A percentile compares a stretch with the other conserved stretches of the same genome.
Conservation (phyloP, 2,113 vertebrate species). For the Cyrtonyx montezumae region DNA sequence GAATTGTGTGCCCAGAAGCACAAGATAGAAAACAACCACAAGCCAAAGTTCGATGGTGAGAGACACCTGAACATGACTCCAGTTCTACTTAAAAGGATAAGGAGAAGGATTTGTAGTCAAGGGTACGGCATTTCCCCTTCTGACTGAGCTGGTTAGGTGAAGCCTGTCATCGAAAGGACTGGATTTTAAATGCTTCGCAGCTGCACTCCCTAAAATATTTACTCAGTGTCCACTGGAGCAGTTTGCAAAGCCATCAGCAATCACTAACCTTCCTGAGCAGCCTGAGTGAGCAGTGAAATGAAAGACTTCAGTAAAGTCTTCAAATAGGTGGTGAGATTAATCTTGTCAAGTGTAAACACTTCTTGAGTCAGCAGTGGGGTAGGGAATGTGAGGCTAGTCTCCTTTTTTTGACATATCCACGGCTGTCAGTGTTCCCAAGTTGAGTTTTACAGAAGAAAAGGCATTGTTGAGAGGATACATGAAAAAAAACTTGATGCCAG, state of each 20-base stretch:
- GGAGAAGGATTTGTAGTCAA: background rate
- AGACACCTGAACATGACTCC: background rate
- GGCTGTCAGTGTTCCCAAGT: background rate
- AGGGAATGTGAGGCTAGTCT: background rate
- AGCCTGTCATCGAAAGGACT: background rate
- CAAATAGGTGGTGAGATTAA: slow-evolving; percentile 47
- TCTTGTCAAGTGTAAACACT: slow-evolving; percentile 31
- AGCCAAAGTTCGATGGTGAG: background rate
- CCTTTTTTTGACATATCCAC: background rate
- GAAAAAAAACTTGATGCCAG: background rate
- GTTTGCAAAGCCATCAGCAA: slow-evolving; percentile 58
- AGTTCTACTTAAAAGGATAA: background rate
- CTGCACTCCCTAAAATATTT: slow-evolving; percentile 44
- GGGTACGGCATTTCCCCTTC: background rate
- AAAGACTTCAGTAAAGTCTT: slow-evolving; percentile 34
- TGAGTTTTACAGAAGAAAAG: background rate
- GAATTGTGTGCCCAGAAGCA: background rate
- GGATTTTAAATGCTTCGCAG: slow-evolving; percentile 33
- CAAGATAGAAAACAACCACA: background rate
- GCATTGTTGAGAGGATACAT: background rate
- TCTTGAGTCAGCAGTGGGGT: background rate
- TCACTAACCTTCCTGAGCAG: slow-evolving; percentile 55
- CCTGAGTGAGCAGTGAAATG: slow-evolving; percentile 52
- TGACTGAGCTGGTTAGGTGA: background rate
- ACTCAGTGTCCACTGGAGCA: slow-evolving; percentile 50